These are phyloP conservation scores for Plecturocebus donacophilus DNA, from an alignment of 2,113 vertebrate species.

Conservation along the genomic window DNA sequence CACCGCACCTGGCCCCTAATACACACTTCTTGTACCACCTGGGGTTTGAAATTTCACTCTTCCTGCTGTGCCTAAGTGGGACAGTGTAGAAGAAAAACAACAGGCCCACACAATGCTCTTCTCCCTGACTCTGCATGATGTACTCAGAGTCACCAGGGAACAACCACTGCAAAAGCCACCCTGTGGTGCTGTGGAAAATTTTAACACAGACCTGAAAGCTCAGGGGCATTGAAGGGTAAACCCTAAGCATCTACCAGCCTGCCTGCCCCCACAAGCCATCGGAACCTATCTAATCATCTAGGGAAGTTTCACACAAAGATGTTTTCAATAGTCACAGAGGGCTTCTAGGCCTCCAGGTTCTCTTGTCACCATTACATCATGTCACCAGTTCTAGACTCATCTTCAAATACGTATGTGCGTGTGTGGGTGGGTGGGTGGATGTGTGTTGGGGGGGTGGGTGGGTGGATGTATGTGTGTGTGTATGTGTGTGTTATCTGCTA, in stretches of 20 bases:
- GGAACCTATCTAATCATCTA: background rate
- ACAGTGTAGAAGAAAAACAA: background rate
- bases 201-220: background rate
- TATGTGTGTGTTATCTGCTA: background rate
- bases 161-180: background rate
- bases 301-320: background rate
- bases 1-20: too few relatives aligned
- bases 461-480: background rate
- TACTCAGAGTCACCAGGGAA: background rate
- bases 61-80: background rate
- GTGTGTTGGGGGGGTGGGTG: background rate
- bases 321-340: background rate
- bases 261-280: background rate
- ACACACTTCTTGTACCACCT: background rate
- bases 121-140: background rate
- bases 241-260: background rate
- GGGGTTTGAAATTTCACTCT: background rate
- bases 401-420: background rate
- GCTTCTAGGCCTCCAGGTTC: background rate
- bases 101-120: background rate
- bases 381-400: background rate
- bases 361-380: background rate
- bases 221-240: background rate
- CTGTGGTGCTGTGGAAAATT: background rate
- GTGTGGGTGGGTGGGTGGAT: background rate